phyloP scores from a whole-genome alignment of 2,113 vertebrate genomes.

The Pterocles orientalis region DNA sequence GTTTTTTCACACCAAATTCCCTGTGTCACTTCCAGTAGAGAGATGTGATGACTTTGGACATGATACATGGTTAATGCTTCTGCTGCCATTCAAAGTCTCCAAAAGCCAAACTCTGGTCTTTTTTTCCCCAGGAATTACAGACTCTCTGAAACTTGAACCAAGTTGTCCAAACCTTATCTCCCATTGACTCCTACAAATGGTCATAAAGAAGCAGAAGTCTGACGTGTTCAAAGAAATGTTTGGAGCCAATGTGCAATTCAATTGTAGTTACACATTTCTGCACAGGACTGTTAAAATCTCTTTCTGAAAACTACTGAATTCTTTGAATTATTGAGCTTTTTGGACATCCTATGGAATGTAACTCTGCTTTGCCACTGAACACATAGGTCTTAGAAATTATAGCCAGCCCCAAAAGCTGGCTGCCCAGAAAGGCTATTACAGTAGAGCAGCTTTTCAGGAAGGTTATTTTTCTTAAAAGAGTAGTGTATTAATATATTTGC shows the following conservation, averaged over 20 bases:
- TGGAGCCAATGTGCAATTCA: not conserved
- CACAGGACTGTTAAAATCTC: not conserved
- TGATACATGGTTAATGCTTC: not conserved
- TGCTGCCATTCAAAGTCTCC: not conserved
- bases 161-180: not conserved
- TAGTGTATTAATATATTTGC: not conserved
- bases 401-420: not conserved
- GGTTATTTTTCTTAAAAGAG: not conserved
- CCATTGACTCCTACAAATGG: not conserved
- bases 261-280: not conserved
- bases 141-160: not conserved
- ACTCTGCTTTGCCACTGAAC: not conserved
- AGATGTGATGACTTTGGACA: not conserved
- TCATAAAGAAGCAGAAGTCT: not conserved
- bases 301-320: not conserved
- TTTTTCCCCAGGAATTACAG: not conserved
- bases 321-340: not conserved
- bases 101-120: not conserved
- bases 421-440: not conserved
- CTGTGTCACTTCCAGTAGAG: accelerated
- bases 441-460: not conserved
- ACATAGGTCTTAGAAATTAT: not conserved
- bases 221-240: not conserved
- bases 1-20: not conserved
- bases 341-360: not conserved